Evolutionary conservation across 2,113 vertebrate genomes (phyloP).

Genomic region (Hydrolagus affinis): DNA sequence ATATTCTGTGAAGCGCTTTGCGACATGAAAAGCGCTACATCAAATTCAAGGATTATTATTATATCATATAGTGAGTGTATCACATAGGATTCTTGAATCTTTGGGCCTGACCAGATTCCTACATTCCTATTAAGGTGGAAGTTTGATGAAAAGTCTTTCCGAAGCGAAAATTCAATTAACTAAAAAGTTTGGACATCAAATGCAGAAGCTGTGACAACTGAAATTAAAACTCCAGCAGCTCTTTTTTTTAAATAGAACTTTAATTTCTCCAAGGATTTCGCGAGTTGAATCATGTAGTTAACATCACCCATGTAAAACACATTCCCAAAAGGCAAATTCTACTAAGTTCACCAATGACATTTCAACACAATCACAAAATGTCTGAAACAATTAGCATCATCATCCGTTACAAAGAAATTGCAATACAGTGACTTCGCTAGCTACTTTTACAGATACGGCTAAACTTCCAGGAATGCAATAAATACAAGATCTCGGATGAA

Average conservation of each 20-base stretch:
- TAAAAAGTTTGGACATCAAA: not conserved
- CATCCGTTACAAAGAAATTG: not conserved
- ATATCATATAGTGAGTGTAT: too few species aligned
- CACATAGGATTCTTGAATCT: too few species aligned
- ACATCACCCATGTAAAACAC: not conserved
- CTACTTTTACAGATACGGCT: not conserved
- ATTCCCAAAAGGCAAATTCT: constrained; percentile 10
- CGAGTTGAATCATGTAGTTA: constrained; percentile 7
- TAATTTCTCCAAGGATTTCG: not conserved
- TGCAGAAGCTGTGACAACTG: not conserved
- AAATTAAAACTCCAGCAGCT: constrained; percentile 6
- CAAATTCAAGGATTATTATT: too few species aligned
- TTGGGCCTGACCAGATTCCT: constrained; percentile 30
- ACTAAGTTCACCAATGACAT: constrained; percentile 2
- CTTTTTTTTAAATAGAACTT: not conserved
- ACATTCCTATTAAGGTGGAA: not conserved
- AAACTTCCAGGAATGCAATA: not conserved
- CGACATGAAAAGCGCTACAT: too few species aligned
- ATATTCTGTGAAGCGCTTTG: too few species aligned
- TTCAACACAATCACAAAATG: not conserved
- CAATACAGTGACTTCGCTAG: not conserved
- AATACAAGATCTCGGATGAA: not conserved
- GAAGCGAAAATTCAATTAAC: not conserved
- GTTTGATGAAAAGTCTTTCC: not conserved
- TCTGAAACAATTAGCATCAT: constrained; percentile 9